Evolutionary conservation across 2,113 vertebrate species (phyloP), one percentile per base, ranked within the genome.

Genomic region (Hippocampus barbouri): DNA sequence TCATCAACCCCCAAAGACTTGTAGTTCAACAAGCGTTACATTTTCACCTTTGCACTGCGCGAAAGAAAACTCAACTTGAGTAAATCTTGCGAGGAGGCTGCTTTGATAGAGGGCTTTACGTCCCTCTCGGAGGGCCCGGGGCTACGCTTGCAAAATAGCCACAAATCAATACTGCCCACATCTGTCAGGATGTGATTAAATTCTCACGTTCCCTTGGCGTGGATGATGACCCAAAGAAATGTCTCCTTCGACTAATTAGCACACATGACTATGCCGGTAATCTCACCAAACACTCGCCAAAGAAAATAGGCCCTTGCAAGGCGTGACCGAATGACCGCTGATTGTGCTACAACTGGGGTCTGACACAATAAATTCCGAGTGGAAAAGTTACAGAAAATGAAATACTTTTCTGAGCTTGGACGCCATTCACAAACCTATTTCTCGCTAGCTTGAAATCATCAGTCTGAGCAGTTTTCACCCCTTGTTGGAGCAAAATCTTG

Each of bases 91-190:
- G 75, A 79, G 75, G 67, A 80, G 72, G 79, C 75, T 57, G 75
- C 75, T 86, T 76, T 87, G 82, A 88, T 82, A 75, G 72, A 79
- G 47, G 71, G 64, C 72, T 85, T 88, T 77, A 75, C 73, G 76
- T 76, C 69, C 65, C 66, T 81, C 85, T 75, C 74, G 2, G 38
- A 72, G 74, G 71, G 69, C 80, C 75, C 10, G 43, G 3, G 78
- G 79, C 80, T 59, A 18, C 43, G 43, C 79, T 83, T 71, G 70
- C 68, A 27, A 78, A 81, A 81, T 72, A 76, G 76, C 71, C 60
- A 79, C 82, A 78, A 80, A 89, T 91, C 86, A 84, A 89, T 89
- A 88, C 70, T 38, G 38, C 69, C 56, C 79, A 87, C 83, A 87
- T 85, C 77, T 87, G 86, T 82, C 53, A 72, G 74, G 73, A 62